These are phyloP conservation scores for Drosophila sordidula DNA, from an alignment of 2,888 invertebrate species.

Conservation along the genomic window DNA sequence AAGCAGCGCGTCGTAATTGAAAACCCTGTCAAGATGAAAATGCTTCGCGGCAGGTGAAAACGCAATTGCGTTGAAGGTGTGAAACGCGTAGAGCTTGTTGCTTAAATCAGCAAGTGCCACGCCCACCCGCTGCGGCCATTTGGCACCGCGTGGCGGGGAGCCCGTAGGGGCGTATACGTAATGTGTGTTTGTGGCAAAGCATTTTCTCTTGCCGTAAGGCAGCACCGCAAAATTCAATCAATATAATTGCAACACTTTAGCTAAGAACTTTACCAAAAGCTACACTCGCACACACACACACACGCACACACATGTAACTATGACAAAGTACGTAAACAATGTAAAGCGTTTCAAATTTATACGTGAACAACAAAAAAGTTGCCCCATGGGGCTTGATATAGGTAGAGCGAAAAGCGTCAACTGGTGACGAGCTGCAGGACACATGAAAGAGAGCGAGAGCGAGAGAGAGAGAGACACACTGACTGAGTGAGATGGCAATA, in stretches of 20 bases:
- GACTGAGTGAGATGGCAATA: slow-evolving; percentile 13
- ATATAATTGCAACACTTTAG: slow-evolving; percentile 77
- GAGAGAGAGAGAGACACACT: neutral
- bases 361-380: slow-evolving; percentile 61
- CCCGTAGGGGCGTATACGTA: slow-evolving; percentile 29
- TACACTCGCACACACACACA: slow-evolving; percentile 3
- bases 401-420: slow-evolving; percentile 36
- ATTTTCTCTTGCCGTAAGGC: slow-evolving; percentile 39
- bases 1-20: neutral
- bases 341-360: slow-evolving; percentile 73
- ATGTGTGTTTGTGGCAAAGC: slow-evolving; percentile 15
- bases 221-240: slow-evolving; percentile 73
- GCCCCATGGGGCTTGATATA: slow-evolving; percentile 34
- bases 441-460: slow-evolving; percentile 11
- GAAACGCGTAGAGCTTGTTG: slow-evolving; percentile 26
- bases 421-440: slow-evolving; percentile 30
- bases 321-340: slow-evolving; percentile 74
- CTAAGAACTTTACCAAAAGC: slow-evolving; percentile 53
- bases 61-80: slow-evolving; percentile 21
- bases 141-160: slow-evolving; percentile 7
- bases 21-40: slow-evolving; percentile 2
- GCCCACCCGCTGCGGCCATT: slow-evolving; percentile 26
- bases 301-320: slow-evolving; percentile 36
- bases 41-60: slow-evolving; percentile 8
- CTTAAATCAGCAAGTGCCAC: slow-evolving; percentile 32